These are phyloP conservation scores for Setipinna tenuifilis DNA, from an alignment of 2,797 vertebrate genomes.

Conservation along the genomic window DNA sequence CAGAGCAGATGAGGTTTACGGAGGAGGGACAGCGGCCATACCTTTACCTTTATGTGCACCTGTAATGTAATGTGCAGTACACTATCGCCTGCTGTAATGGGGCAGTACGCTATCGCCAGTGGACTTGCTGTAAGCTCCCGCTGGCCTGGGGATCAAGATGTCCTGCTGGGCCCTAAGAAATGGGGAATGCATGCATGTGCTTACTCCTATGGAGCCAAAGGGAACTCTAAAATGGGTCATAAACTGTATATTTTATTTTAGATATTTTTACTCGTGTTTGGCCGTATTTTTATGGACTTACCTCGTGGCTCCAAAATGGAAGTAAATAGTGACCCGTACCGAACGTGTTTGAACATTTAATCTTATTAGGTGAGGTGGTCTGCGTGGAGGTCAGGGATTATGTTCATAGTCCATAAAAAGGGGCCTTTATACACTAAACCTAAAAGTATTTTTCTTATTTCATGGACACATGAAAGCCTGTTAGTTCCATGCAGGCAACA, in stretches of 20 bases:
- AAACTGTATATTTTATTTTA: slow-evolving; percentile 4
- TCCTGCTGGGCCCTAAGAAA: neutral
- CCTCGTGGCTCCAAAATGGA: neutral
- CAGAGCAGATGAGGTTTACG: neutral
- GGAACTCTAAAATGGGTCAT: neutral
- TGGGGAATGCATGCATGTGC: neutral
- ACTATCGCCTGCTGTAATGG: neutral
- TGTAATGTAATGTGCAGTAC: neutral
- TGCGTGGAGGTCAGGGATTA: neutral
- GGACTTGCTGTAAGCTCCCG: neutral
- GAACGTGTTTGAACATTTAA: slow-evolving; percentile 21
- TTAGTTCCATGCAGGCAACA: neutral
- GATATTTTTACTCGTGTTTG: neutral
- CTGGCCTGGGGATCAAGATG: neutral
- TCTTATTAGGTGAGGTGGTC: slow-evolving; percentile 13
- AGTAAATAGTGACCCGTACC: neutral
- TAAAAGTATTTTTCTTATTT: neutral
- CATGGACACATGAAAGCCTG: neutral
- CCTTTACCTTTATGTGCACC: neutral
- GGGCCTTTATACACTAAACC: neutral
- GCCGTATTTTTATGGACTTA: slow-evolving; percentile 12
- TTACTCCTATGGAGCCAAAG: neutral
- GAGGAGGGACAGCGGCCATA: neutral
- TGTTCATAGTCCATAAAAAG: neutral
- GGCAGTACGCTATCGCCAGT: neutral